Base-by-base conservation (phyloP, 2,113 vertebrate genomes). In the Pachycephala philippinensis region DNA sequence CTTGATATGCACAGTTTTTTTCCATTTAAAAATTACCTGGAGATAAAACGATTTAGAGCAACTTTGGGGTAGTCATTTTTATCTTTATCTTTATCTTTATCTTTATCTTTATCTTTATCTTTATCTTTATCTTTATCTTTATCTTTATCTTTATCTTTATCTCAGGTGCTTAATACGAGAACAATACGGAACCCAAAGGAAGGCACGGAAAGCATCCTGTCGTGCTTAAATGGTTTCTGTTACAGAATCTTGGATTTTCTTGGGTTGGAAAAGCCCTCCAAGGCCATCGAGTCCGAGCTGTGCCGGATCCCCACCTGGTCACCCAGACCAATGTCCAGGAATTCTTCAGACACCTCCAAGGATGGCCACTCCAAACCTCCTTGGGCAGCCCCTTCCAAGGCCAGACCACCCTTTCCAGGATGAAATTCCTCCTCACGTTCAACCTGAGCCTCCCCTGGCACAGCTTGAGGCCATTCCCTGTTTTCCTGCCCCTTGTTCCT, bases 301-400 rank as follows among this genome's bases (percentile, higher is more conserved):
- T 23, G 15, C 2, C 8, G 0, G 1, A 39, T 22, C 27, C 13
- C 5, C 35, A 24, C 0, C 26, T 5, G 2, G 11, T 13, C 42
- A 26, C 8, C 64, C 64, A 45, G 31, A 19, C 7, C 31, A n/a
- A n/a, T 17, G 21, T 27, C 72, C 71, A 22, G 31, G 3, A 11
- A 9, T 57, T 54, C 40, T 40, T 28, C 1, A 33, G 54, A 37
- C 33, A 47, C 8, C 17, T 59, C 42, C 42, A 45, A 27, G 54
- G 42, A 7, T 31, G 21, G 54, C 3, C 1, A 9, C 10, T 59
- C 54, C 40, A 17, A 10, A 11, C 24, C 3, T 47, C 71, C 52
- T 52, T 44, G 39, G 26, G 26, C 26, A 71, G 49, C 28, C 37
- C 21, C 37, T 53, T 40, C 50, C 69, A 24, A 53, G 30, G 37